A percentile compares a stretch with the other conserved stretches of the same genome.
These are phyloP conservation scores for Bombyx mandarina DNA, from an alignment of 1,140 invertebrate species.

Conservation along the genomic window DNA sequence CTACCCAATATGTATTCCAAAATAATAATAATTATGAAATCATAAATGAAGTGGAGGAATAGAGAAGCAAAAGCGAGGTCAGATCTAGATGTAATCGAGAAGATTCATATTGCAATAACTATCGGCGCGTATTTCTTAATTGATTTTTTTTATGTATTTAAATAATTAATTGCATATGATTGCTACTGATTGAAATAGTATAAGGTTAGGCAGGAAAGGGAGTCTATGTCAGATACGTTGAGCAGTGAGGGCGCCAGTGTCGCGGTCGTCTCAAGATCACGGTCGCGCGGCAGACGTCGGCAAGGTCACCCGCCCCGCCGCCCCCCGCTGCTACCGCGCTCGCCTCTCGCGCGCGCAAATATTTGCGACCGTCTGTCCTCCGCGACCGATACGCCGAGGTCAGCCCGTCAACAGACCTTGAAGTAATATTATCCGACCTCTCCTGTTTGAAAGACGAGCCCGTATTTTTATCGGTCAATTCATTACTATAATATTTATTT, in stretches of 20 bases:
- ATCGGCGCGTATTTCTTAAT: too few species aligned
- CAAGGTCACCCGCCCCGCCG: conserved; percentile 48
- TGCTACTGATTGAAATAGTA: too few species aligned
- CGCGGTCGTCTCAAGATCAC: conserved; percentile 69
- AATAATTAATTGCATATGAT: too few species aligned
- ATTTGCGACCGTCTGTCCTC: conserved; percentile 68
- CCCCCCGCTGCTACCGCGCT: conserved; percentile 22
- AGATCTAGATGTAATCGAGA: too few species aligned
- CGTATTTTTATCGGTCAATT: conserved; percentile 42
- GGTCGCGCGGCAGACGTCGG: conserved; percentile 59
- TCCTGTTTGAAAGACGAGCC: conserved; percentile 41
- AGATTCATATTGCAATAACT: too few species aligned
- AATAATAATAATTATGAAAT: too few species aligned
- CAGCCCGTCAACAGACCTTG: conserved; percentile 62
- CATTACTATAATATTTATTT: conserved; percentile 2
- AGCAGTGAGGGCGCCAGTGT: conserved; percentile 33
- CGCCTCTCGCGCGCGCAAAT: conserved; percentile 53
- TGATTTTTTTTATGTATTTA: too few species aligned
- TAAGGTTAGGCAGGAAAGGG: too few species aligned
- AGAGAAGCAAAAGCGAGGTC: too few species aligned
- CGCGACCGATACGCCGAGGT: conserved; percentile 68
- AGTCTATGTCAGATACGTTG: too few species aligned
- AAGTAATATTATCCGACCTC: conserved; percentile 61
- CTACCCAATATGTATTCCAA: too few species aligned
- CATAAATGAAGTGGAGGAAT: too few species aligned